Evolutionary conservation across 2,888 invertebrate species (phyloP).

Genomic region (Automeris io): DNA sequence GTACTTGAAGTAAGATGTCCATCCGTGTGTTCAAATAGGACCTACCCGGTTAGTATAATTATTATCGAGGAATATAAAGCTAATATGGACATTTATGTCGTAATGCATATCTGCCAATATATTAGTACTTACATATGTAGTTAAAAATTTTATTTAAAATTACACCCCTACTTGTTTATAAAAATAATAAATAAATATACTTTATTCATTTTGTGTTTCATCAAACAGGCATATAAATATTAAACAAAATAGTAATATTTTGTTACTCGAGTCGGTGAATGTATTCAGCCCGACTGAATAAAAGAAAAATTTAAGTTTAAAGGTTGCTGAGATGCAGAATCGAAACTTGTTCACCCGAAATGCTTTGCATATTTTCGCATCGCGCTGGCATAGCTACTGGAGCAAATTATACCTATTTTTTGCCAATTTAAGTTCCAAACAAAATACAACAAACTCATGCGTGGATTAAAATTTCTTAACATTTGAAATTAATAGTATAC

Average conservation of each 20-base stretch:
- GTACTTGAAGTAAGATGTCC: conserved; percentile 39
- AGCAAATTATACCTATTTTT: background rate
- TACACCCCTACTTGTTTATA: no score
- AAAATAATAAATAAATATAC: no score
- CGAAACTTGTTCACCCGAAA: conserved; percentile 18
- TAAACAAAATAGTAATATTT: no score
- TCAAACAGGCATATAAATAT: no score
- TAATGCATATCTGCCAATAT: no score
- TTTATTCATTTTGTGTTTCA: no score
- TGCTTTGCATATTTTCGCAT: conserved; percentile 26
- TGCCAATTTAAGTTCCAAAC: background rate
- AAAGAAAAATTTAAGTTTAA: conserved; percentile 23
- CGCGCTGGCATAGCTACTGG: background rate
- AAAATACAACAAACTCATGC: no score
- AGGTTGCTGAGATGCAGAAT: conserved; percentile 23
- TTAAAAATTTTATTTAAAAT: no score
- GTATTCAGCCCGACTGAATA: conserved; percentile 18
- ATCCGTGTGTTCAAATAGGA: conserved; percentile 34
- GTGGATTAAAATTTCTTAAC: no score
- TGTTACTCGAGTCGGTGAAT: conserved; percentile 16
- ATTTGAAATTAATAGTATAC: no score
- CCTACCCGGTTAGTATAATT: conserved; percentile 15
- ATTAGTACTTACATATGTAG: no score
- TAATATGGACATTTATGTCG: conserved; percentile 7
- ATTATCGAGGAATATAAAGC: conserved; percentile 1